phyloP scores from a whole-genome alignment of 2,113 vertebrate species.

The Tyto alba region DNA sequence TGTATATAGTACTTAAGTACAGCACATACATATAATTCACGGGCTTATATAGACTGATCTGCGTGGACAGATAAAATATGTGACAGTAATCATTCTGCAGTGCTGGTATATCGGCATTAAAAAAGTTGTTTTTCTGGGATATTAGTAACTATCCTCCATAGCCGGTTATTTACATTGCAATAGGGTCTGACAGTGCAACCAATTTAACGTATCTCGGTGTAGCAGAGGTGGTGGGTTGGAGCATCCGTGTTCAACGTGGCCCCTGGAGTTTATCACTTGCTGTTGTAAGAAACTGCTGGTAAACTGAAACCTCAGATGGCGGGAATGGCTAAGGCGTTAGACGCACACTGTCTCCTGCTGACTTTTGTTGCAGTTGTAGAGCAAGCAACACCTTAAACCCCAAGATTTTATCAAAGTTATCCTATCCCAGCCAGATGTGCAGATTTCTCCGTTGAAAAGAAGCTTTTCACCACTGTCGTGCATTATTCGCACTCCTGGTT shows the following conservation, averaged over 20 bases:
- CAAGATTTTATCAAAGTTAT: background rate
- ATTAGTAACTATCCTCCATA: background rate
- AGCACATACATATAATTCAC: background rate
- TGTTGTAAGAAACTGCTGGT: background rate
- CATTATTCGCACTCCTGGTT: background rate
- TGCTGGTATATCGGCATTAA: background rate
- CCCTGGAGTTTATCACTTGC: background rate
- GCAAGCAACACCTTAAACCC: background rate
- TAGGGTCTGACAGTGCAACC: background rate
- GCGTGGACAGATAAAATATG: background rate
- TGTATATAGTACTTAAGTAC: background rate
- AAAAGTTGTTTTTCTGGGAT: background rate
- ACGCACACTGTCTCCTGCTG: background rate
- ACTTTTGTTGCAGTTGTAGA: background rate
- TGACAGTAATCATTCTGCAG: background rate
- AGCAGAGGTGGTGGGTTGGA: background rate
- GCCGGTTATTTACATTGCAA: background rate
- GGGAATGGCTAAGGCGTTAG: background rate
- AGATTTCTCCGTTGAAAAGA: background rate
- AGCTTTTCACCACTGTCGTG: background rate
- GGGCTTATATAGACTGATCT: background rate
- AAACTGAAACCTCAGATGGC: background rate
- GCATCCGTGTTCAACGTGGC: background rate
- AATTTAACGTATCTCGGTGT: accelerated
- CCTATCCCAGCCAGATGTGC: background rate